Conservation (phyloP, 2,888 invertebrate genomes). For the Callinectes sapidus region DNA sequence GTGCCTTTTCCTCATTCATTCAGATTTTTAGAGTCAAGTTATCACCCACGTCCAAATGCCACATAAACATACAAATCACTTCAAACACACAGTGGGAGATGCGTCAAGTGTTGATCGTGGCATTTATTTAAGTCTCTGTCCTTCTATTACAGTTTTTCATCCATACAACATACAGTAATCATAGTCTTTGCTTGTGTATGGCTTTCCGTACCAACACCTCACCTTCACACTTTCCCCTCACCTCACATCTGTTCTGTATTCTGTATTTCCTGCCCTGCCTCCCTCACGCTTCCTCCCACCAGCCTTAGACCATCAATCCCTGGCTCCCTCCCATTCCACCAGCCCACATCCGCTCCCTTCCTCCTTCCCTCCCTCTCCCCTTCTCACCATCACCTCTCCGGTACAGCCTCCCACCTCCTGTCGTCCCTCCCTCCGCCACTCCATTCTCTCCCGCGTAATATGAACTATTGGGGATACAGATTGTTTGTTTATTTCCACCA, state of each 20-base stretch:
- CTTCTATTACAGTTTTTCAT: background rate
- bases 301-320: background rate
- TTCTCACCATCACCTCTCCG: background rate
- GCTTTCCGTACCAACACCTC: background rate
- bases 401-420: background rate
- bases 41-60: too few relatives aligned
- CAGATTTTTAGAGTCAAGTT: too few relatives aligned
- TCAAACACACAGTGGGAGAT: too few relatives aligned
- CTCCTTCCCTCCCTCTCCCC: background rate
- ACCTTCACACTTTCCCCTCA: background rate
- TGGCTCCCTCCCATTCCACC: conserved; percentile 15
- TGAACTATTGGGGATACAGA: background rate
- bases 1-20: background rate
- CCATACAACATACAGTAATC: background rate
- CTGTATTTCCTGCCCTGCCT: background rate
- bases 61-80: too few relatives aligned
- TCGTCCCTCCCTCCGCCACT: background rate
- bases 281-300: background rate
- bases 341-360: background rate
- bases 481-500: background rate
- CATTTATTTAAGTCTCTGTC: too few relatives aligned
- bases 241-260: background rate
- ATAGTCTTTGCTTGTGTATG: background rate
- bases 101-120: too few relatives aligned
- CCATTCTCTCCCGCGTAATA: background rate